Evolutionary conservation across 2,113 vertebrate genomes (phyloP).

Genomic region (Pantherophis guttatus): DNA sequence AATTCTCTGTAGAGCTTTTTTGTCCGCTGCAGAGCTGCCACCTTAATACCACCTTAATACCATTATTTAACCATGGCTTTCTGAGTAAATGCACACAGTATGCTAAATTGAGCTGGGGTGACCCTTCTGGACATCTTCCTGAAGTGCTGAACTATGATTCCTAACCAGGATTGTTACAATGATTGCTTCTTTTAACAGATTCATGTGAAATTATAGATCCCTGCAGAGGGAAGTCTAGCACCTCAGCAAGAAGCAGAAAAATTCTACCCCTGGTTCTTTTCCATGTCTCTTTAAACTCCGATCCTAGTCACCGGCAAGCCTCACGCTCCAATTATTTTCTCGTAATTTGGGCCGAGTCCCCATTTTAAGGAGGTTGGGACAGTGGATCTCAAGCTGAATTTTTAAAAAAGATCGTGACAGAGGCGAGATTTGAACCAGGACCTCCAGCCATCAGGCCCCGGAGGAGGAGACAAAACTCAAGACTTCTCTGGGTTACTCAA

Average conservation of each 20-base stretch:
- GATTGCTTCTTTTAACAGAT: neutral
- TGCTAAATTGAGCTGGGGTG: neutral
- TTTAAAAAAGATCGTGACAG: neutral
- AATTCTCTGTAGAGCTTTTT: no score
- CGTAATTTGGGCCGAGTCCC: neutral
- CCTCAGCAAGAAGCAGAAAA: neutral
- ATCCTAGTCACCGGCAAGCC: neutral
- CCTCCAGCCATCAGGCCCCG: neutral
- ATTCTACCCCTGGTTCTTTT: neutral
- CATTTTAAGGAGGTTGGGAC: neutral
- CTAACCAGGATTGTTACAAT: neutral
- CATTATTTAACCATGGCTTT: neutral
- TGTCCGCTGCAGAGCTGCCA: no score
- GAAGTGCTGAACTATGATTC: neutral
- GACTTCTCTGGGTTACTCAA: neutral
- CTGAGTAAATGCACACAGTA: neutral
- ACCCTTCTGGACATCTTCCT: neutral
- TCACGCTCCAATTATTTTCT: neutral
- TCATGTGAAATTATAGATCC: neutral
- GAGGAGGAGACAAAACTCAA: neutral
- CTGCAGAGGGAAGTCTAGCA: neutral
- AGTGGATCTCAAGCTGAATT: neutral
- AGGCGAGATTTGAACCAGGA: neutral
- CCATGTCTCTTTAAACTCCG: neutral
- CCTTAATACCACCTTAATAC: neutral